Base-by-base conservation (phyloP, 2,888 invertebrate species). In the Eledone cirrhosa region DNA sequence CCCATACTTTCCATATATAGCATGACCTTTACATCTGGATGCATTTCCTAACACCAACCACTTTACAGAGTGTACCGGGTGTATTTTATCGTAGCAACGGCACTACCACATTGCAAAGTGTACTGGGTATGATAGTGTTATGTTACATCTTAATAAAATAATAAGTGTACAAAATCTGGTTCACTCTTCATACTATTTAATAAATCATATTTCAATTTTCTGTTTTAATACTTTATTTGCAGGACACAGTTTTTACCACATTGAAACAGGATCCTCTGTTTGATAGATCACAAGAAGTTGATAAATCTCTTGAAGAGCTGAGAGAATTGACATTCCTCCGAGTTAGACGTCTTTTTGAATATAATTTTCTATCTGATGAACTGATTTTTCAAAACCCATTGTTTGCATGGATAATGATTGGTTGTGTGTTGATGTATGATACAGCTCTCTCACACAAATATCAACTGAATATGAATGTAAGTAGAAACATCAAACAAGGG, bases 221-320 rank as follows among this genome's bases (percentile, higher is more conserved):
- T 41, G 41, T 2, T 41, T 41, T 74, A 41, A 41, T 53, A 29
- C 65, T 74, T 77, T 77, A 47, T 48, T 91, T 91, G 14, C 87
- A 96, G 96, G 93, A 95, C 90, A 93, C 94, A 89, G 92, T 97
- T 87, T 96, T 95, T 95, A 93, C 93, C 24, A 93, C 94, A 0
- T 89, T 97, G 85, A 95, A 95, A 88, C 93, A 93, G 78, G 96
- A 97, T 89, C 95, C 95, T 0, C 90, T 96, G 19, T 97, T 96
- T 88, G 93, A 94, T 14, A 93, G 94, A 85, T 92, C 93, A 14
- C 91, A 92, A 48, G 91, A 92, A 24, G 93, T 94, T 0, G 93
- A 93, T 0, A 91, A 93, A 0, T 48, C 76, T 4, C 91, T 94
- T 48, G 95, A 95, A 83, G 94, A 96, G 87, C 77, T 89, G 92